Evolutionary conservation across 2,113 vertebrate species (phyloP), one percentile per base, ranked within the genome.

Genomic region (Balaeniceps rex): DNA sequence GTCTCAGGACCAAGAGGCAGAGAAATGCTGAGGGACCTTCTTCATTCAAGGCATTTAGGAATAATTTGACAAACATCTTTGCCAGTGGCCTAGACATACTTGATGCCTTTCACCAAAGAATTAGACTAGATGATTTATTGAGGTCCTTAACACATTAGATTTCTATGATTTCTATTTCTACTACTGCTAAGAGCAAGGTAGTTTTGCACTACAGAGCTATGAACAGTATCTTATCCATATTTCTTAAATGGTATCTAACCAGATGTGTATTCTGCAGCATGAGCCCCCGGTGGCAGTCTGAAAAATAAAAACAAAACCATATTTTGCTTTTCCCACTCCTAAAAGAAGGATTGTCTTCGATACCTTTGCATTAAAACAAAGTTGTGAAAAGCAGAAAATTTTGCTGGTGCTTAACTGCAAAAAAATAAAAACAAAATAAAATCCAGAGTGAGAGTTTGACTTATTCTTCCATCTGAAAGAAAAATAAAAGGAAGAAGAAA

Each of bases 401-500:
- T 86, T 88, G 34, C n/a, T 33, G 38, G 29, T 33, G 46, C 28
- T 83, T 83, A 81, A 12, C 66, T 82, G 33, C 18, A 87, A 44
- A 76, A 94, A 91, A 86, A 63, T 5, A 77, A 88, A 80, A 75
- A 11, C n/a, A 92, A 91, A 95, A 68, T 71, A 83, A 60, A 88
- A 70, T 74, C 12, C 28, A 74, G 54, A 42, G 28, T 25, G 44
- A 96, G 57, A 77, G 72, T 52, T 65, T 86, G 54, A 66, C 12
- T 82, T 66, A 81, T 71, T 90, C 29, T 87, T 79, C 68, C 34
- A 76, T 82, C 63, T 87, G 57, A 89, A 88, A 71, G 29, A 88
- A 95, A 93, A 88, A 78, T 10, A 91, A 88, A 94, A 89, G 46
- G 14, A 94, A 81, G 44, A 81, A 69, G 51, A 74, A 92, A 86